Conservation (phyloP, 2,113 vertebrate species). For the Melanocharis versteri region DNA sequence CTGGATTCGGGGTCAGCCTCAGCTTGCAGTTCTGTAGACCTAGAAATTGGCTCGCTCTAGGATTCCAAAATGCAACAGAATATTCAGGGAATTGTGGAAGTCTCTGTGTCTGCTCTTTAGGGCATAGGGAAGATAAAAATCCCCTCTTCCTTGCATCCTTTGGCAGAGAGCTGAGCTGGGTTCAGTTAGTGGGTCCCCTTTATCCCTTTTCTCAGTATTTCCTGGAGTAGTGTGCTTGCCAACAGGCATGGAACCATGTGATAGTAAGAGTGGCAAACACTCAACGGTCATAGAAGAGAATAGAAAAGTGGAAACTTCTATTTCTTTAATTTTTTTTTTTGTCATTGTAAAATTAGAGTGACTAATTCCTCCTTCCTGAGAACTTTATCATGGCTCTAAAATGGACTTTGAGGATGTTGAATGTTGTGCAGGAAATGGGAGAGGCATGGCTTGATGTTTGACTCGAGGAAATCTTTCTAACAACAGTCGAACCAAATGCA, state of each 20-base stretch:
- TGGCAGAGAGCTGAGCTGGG: background rate
- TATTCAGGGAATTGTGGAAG: background rate
- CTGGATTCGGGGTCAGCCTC: background rate
- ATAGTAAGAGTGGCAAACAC: background rate
- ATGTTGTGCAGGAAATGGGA: background rate
- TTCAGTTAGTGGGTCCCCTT: background rate
- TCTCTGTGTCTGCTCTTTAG: fast-evolving
- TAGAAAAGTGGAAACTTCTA: background rate
- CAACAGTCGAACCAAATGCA: background rate
- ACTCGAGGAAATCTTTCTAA: background rate
- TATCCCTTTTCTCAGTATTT: background rate
- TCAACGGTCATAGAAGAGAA: background rate
- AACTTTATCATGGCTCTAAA: background rate
- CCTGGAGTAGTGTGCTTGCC: background rate
- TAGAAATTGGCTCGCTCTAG: background rate
- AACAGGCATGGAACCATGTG: background rate
- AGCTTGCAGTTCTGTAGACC: background rate
- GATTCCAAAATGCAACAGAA: background rate
- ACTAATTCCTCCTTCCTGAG: background rate
- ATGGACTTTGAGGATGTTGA: background rate
- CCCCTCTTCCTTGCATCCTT: background rate
- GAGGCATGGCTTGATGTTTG: background rate
- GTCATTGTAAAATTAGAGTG: background rate
- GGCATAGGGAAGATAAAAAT: background rate
- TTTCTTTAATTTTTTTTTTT: background rate